phyloP scores from a whole-genome alignment of 2,888 invertebrate species.

The Abrostola tripartita region DNA sequence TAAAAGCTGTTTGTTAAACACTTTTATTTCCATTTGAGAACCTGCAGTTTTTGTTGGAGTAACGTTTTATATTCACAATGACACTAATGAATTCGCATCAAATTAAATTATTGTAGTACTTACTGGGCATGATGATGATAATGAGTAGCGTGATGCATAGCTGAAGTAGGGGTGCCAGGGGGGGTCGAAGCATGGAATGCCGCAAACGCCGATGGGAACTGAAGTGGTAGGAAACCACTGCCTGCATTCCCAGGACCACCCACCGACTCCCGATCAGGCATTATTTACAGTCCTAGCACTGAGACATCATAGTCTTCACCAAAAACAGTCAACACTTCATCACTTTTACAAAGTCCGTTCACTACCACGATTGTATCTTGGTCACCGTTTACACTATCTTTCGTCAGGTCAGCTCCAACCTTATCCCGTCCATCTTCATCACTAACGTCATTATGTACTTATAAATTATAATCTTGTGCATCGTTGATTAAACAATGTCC shows the following conservation, averaged over 20 bases:
- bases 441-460: conserved; percentile 67
- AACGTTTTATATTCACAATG: not conserved
- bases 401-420: conserved; percentile 82
- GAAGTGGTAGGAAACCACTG: conserved; percentile 88
- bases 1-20: conserved; percentile 8
- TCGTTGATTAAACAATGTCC: conserved; percentile 55
- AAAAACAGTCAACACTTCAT: conserved; percentile 55
- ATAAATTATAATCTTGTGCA: conserved; percentile 61
- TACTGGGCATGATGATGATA: conserved; percentile 86
- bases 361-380: conserved; percentile 48
- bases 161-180: conserved; percentile 88
- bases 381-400: conserved; percentile 37
- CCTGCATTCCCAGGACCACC: conserved; percentile 88
- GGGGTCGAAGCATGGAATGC: conserved; percentile 90
- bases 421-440: conserved; percentile 72
- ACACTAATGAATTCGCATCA: too few relatives aligned
- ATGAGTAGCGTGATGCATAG: conserved; percentile 89
- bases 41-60: not conserved
- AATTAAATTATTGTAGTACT: conserved; percentile 58
- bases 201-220: conserved; percentile 88
- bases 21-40: conserved; percentile 20
- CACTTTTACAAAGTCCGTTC: conserved; percentile 54
- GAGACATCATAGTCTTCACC: conserved; percentile 68
- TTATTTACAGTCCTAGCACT: conserved; percentile 78
- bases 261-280: conserved; percentile 88